A percentile compares a stretch with the other conserved stretches of the same genome.
These are phyloP conservation scores for Siderastrea siderea DNA, from an alignment of 92 coral and sea anemone genomes.

Conservation along the genomic window DNA sequence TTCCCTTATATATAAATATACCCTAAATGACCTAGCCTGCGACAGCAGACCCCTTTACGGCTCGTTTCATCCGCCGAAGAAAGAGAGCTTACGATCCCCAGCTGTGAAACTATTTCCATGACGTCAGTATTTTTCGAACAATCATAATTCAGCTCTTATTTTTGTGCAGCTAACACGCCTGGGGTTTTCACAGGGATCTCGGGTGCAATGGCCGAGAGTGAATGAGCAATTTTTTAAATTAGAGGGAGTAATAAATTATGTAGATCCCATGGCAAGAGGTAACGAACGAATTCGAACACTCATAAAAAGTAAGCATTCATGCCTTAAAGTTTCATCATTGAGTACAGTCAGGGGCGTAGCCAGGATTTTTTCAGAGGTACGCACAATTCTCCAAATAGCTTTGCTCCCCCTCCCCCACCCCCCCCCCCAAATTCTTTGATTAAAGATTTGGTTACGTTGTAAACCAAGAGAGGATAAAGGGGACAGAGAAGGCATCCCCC, in stretches of 20 bases:
- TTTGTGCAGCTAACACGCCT: not conserved
- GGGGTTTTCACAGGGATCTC: not conserved
- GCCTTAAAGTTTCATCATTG: not conserved
- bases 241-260: not conserved
- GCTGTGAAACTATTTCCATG: not conserved
- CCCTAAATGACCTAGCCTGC: not conserved
- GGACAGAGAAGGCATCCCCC: no score
- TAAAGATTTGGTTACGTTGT: no score
- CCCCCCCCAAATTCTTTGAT: no score
- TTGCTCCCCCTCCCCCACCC: no score
- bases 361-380: no score
- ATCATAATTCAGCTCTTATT: no score
- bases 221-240: no score
- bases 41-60: not conserved
- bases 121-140: no score
- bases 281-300: no score
- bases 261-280: not conserved
- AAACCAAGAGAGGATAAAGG: no score
- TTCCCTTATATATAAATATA: not conserved
- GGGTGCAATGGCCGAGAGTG: not conserved
- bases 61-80: not conserved
- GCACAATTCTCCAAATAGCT: no score
- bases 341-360: no score
- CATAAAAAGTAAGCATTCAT: not conserved
- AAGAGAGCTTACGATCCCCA: not conserved